These are phyloP conservation scores for Sitodiplosis mosellana DNA, from an alignment of 1,140 invertebrate genomes.

Conservation along the genomic window DNA sequence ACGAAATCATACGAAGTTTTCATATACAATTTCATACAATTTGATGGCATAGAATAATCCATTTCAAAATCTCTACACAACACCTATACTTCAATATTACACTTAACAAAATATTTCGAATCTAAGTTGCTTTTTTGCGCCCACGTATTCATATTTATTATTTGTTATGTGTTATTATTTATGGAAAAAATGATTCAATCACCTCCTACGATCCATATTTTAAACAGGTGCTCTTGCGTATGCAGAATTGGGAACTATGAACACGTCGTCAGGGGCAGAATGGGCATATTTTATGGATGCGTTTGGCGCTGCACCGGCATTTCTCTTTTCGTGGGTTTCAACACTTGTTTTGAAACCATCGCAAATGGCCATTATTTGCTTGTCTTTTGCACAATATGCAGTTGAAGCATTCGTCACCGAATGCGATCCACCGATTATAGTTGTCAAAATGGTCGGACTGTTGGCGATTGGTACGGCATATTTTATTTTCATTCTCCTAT, in stretches of 20 bases:
- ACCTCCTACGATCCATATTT: too few relatives aligned
- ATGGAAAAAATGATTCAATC: too few relatives aligned
- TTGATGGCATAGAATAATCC: too few relatives aligned
- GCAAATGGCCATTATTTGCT: conserved; percentile 82
- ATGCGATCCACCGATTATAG: conserved; percentile 54
- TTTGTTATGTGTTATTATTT: too few relatives aligned
- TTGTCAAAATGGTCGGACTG: conserved; percentile 62
- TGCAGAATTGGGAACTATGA: conserved; percentile 84
- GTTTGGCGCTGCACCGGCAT: conserved; percentile 73
- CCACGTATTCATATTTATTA: too few relatives aligned
- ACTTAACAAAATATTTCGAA: too few relatives aligned
- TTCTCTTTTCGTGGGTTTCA: conserved; percentile 82
- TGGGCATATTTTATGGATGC: conserved; percentile 86
- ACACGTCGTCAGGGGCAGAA: conserved; percentile 81
- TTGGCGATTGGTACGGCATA: conserved; percentile 49
- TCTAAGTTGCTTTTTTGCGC: too few relatives aligned
- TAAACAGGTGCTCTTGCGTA: conserved; percentile 68
- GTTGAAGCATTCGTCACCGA: conserved; percentile 78
- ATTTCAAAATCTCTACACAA: too few relatives aligned
- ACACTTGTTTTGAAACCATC: conserved; percentile 82
- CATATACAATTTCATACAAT: too few relatives aligned
- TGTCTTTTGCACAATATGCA: conserved; percentile 87
- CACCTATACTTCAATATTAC: too few relatives aligned
- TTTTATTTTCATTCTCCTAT: background rate
- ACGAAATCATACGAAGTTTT: too few relatives aligned